phyloP scores from a whole-genome alignment of 1,140 invertebrate genomes.

The Zelostemma sp. region DNA sequence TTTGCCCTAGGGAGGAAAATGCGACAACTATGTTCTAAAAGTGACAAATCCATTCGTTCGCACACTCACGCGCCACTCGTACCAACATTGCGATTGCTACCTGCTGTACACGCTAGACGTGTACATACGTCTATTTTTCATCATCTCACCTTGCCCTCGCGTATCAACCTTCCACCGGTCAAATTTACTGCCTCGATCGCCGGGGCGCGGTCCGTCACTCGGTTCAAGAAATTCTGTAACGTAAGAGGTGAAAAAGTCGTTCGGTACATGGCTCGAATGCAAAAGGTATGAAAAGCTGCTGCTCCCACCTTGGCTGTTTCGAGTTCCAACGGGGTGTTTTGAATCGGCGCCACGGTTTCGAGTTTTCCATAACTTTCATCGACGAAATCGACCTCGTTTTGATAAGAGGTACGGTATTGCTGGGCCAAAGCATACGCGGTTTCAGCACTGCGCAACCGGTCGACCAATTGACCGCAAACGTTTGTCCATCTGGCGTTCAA shows the following conservation, averaged over 20 bases:
- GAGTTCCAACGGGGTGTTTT: conserved; percentile 79
- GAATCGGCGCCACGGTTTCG: conserved; percentile 78
- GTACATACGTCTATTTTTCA: too few species aligned
- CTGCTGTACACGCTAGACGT: too few species aligned
- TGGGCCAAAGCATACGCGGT: conserved; percentile 87
- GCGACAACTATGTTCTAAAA: conserved; percentile 46
- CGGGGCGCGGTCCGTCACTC: conserved; percentile 89
- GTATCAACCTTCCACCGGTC: conserved; percentile 93
- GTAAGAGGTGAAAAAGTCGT: too few species aligned
- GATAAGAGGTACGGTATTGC: conserved; percentile 87
- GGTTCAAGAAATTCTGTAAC: conserved; percentile 87
- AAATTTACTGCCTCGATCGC: conserved; percentile 96
- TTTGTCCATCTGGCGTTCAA: conserved; percentile 92
- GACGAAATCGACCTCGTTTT: conserved; percentile 89
- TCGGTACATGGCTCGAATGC: too few species aligned
- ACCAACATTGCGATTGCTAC: too few species aligned
- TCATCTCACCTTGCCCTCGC: conserved; percentile 95
- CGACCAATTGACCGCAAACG: conserved; percentile 90
- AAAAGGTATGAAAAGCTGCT: conserved; percentile 51
- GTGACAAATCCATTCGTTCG: conserved; percentile 48
- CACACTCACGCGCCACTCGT: conserved; percentile 53
- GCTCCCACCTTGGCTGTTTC: conserved; percentile 83
- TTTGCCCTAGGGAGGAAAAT: too few species aligned
- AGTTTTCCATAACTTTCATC: conserved; percentile 84
- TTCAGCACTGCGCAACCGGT: conserved; percentile 89